These are phyloP conservation scores for Cyaniris semiargus DNA, from an alignment of 2,888 invertebrate species.

Conservation along the genomic window DNA sequence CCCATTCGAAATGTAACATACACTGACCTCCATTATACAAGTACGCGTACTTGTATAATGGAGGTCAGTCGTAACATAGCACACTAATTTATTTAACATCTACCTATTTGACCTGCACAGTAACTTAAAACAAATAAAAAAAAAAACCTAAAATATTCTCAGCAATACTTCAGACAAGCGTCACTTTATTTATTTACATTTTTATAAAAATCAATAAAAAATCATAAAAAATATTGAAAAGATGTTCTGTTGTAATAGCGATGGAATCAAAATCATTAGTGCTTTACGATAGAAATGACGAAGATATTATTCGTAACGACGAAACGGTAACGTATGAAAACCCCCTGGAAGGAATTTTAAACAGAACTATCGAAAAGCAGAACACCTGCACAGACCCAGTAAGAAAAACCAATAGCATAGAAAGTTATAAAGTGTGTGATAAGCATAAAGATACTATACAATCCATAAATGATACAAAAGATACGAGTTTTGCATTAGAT, in stretches of 20 bases:
- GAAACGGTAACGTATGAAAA: not conserved
- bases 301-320: not conserved
- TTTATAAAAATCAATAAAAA: not conserved
- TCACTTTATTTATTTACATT: not conserved
- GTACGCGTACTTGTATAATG: too few species aligned
- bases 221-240: not conserved
- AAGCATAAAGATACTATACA: not conserved
- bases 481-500: not conserved
- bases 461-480: not conserved
- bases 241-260: not conserved
- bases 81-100: too few species aligned
- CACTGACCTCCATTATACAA: too few species aligned
- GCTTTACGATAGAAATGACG: not conserved
- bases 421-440: not conserved
- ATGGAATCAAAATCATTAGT: constrained; percentile 8
- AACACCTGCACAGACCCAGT: not conserved
- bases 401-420: not conserved
- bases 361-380: not conserved
- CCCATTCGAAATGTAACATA: too few species aligned
- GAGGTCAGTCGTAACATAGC: too few species aligned
- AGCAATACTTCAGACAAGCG: not conserved
- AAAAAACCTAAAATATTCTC: too few species aligned
- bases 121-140: too few species aligned
- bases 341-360: not conserved
- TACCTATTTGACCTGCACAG: too few species aligned